Base-by-base conservation (phyloP, 2,888 invertebrate genomes). In the Limenitis camilla region DNA sequence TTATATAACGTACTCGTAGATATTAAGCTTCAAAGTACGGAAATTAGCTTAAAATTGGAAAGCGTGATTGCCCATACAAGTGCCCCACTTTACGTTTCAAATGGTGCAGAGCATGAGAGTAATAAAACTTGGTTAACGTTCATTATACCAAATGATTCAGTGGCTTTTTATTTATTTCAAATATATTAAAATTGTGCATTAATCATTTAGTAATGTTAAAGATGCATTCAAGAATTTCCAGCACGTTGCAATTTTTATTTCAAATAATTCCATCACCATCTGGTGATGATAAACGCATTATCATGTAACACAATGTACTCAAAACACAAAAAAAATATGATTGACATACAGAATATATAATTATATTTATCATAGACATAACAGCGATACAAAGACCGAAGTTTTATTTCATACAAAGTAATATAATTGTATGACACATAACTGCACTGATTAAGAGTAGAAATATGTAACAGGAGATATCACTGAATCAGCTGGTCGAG, bases 381-480 rank as follows among this genome's bases (percentile, higher is more conserved):
- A 42, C 19, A 6, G 7, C 11, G 9, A 27, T 35, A 33, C 28
- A 35, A 28, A 10, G 10, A 27, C 8, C 4, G 10, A 6, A 9
- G 29, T n/a, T 31, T 29, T 8, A 30, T 28, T 10, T 36, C 2
- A 8, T 9, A 29, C 30, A 7, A 5, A 5, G 11, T 7, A 31
- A 19, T 27, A 9, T 32, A 6, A 8, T 33, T 10, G 9, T 47
- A 36, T 49, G 51, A 47, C 49, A 53, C 40, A 51, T 29, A 40
- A 9, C 6, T 40, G 8, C 48, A 32, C 39, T 33, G 46, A 53
- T 56, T 56, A 51, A 49, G 28, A 38, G 39, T 28, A 40, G 32
- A 56, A 56, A 40, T 52, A 53, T 58, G 51, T 49, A 53, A 45
- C 42, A 48, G 40, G 43, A 53, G 43, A 44, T 49, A 40, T 27